Percentiles rank a stretch among this genome's conserved stretches.
phyloP scores from a whole-genome alignment of 2,113 vertebrate genomes.

The Agapornis roseicollis region DNA sequence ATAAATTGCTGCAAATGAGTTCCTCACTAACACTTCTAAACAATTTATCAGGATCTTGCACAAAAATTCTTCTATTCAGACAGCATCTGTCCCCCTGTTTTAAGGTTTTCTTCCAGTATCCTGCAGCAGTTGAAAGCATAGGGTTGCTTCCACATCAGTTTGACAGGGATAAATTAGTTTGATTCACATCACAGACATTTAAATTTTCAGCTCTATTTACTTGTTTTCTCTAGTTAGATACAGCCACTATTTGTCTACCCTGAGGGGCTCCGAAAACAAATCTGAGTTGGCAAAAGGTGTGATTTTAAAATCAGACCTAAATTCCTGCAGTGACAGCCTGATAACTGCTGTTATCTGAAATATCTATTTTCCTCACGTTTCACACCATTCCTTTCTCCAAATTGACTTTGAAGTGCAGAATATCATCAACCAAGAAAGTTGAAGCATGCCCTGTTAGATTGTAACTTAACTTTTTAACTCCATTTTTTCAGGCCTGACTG shows the following conservation, averaged over 20 bases:
- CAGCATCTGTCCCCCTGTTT: not conserved
- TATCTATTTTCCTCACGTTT: not conserved
- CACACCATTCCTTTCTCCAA: conserved; percentile 26
- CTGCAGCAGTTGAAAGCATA: conserved; percentile 2
- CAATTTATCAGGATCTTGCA: not conserved
- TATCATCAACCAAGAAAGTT: conserved; percentile 25
- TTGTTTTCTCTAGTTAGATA: not conserved
- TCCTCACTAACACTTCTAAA: not conserved
- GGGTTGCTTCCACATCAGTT: not conserved
- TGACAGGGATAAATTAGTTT: not conserved
- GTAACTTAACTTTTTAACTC: conserved; percentile 58
- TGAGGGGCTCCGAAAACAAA: not conserved
- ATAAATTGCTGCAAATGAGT: not conserved
- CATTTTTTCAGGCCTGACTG: conserved; percentile 87
- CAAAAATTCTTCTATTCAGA: not conserved
- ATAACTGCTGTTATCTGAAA: conserved; percentile 21
- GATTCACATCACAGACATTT: not conserved
- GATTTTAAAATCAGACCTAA: not conserved
- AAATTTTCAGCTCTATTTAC: conserved; percentile 11
- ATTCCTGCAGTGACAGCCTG: conserved; percentile 25
- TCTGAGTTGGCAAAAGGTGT: conserved; percentile 36
- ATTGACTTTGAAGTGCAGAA: conserved; percentile 16
- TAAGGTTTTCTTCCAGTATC: not conserved
- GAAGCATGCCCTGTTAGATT: conserved; percentile 58
- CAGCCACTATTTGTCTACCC: not conserved